Evolutionary conservation across 2,113 vertebrate genomes (phyloP).

Genomic region (Chunga burmeisteri): DNA sequence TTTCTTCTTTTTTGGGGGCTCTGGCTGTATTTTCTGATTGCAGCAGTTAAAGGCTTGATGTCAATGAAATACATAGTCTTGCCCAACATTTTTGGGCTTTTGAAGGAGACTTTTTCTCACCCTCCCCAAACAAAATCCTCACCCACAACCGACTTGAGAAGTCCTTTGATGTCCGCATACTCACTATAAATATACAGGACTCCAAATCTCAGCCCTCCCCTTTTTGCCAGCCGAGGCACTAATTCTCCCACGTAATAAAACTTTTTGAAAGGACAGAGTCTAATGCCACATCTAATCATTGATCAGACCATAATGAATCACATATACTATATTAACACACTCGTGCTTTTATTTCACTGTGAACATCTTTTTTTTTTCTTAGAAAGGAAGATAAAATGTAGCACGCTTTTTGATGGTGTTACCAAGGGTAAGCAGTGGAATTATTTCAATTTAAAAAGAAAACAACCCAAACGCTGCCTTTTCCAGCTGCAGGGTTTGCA

Average conservation of each 20-base stretch:
- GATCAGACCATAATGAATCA: neutral
- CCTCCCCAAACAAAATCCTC: conserved; percentile 7
- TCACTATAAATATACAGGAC: neutral
- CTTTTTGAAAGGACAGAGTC: neutral
- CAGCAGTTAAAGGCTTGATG: neutral
- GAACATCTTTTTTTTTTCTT: neutral
- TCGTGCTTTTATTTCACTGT: neutral
- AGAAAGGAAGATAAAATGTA: neutral
- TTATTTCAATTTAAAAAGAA: neutral
- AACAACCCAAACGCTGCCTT: neutral
- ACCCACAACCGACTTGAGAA: neutral
- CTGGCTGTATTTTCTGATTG: neutral
- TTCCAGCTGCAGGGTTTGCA: neutral
- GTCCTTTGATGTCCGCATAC: neutral
- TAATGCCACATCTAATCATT: neutral
- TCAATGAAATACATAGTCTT: neutral
- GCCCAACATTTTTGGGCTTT: neutral
- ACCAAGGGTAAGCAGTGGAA: neutral
- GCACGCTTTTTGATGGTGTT: neutral
- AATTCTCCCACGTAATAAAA: neutral
- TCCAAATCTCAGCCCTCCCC: neutral
- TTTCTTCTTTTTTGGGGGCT: neutral
- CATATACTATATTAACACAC: neutral
- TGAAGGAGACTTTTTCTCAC: conserved; percentile 16
- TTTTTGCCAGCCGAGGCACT: neutral